Base-by-base conservation (phyloP, 23 tunicate genomes). In the Trididemnum clinides region DNA sequence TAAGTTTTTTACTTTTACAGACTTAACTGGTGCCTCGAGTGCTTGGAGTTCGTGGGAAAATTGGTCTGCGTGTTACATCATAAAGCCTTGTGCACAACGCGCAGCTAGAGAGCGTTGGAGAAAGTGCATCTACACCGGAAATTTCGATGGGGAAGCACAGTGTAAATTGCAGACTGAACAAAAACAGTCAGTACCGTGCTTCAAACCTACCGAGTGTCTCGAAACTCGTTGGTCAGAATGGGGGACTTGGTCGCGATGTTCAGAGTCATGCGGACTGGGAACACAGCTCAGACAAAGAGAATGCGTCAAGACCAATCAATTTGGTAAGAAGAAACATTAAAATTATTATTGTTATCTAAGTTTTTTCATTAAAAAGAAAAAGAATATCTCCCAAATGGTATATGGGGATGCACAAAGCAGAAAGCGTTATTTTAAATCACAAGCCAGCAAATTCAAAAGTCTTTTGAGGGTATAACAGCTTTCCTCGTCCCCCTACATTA, bases 21-120 rank as follows among this genome's bases (percentile, higher is more conserved):
- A n/a, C n/a, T n/a, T n/a, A n/a, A n/a, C 2, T 80, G 84, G 27
- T 80, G 84, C 71, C 58, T 71, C 71, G 22, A 62, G 69, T 22
- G 69, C n/a, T 5, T 69, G 75, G 75, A 29, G 75, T 33, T 6
- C 34, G 7, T 69, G 75, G 75, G 36, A 69, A 29, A 6, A 20
- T 35, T 69, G 75, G 75, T 69, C 75, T 4, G 75, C 75, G 10
- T 69, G 75, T 23, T 69, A 69, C 75, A 37, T 29, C 37, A 69
- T 37, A 26, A 29, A 69, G 75, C 75, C 75, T 20, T 69, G 75
- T 37, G 6, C 38, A 7, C 5, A 69, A 2, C 7, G n/a, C 10
- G 75, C 75, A 28, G 38, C 6, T 2, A 20, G 75, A 5, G 2
- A 3, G n/a, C 28, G 75, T 4, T 6, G 37, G n/a, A 10, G 75